Evolutionary conservation across 2,113 vertebrate genomes (phyloP), one percentile per base, ranked within the genome.

Genomic region (Tenebrosternarchus preto): DNA sequence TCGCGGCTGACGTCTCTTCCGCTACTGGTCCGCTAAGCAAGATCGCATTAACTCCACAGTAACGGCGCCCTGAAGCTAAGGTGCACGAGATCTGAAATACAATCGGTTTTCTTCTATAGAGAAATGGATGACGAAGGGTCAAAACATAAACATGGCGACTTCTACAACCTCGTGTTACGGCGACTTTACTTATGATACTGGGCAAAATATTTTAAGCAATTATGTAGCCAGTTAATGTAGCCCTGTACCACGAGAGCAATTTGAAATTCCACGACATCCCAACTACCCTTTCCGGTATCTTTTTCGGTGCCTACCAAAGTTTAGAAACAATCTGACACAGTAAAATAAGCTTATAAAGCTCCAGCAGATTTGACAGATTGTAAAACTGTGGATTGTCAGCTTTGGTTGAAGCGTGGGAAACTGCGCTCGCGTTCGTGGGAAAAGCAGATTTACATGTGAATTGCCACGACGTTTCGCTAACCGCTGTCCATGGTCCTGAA

Each of bases 401-500:
- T 59, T 43, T 43, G 39, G 39, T 43, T 43, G 64, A 31, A 36
- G 55, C 24, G 63, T 57, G n/a, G n/a, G n/a, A n/a, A n/a, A n/a
- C n/a, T n/a, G n/a, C n/a, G n/a, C n/a, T n/a, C n/a, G n/a, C n/a
- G n/a, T n/a, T n/a, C 16, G 70, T 68, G 61, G 64, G n/a, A 16
- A 55, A 70, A 43, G 61, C 19, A 9, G 39, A 39, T 57, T 43
- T 81, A 53, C 31, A 59, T 25, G 57, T 53, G 61, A 73, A 61
- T 56, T 16, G 69, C 25, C 20, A 56, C 22, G 33, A 16, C 59
- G 25, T 39, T n/a, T 60, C 15, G 11, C 55, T 56, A n/a, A 73
- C 24, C 16, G 82, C 85, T 88, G 68, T 88, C 85, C 87, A 27
- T 84, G 87, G 87, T 88, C 27, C 87, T 88, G 82, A 84, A 84